phyloP scores from a whole-genome alignment of 2,888 invertebrate genomes.

The Teleiodes luculella region DNA sequence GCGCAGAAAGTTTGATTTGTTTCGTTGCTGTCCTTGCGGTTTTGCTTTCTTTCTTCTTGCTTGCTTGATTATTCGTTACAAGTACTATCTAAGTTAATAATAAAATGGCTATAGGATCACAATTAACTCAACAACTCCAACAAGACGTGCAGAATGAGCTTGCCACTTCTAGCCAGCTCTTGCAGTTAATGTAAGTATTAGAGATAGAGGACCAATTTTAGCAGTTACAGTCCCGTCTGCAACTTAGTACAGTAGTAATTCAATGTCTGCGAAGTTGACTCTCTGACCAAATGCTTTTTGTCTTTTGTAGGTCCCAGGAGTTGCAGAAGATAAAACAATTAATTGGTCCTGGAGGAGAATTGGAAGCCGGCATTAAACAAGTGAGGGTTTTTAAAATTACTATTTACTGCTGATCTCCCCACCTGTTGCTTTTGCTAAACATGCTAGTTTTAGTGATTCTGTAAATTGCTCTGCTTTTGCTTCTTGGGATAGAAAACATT shows the following conservation, averaged over 20 bases:
- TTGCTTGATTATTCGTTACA: neutral
- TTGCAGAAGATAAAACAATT: conserved; percentile 54
- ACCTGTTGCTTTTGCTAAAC: conserved; percentile 17
- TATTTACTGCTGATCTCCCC: too few species aligned
- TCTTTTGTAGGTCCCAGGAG: conserved; percentile 47
- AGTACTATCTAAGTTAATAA: neutral
- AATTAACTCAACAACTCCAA: conserved; percentile 43
- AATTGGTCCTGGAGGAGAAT: conserved; percentile 49
- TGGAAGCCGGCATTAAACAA: conserved; percentile 51
- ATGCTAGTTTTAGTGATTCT: neutral
- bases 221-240: too few species aligned
- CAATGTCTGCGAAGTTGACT: too few species aligned
- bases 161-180: conserved; percentile 56
- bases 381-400: conserved; percentile 34
- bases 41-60: too few species aligned
- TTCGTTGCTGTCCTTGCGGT: too few species aligned
- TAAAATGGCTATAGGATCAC: conserved; percentile 28
- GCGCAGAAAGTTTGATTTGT: too few species aligned
- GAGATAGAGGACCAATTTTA: neutral
- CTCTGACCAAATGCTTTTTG: conserved; percentile 10
- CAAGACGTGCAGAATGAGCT: conserved; percentile 65
- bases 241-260: too few species aligned
- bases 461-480: too few species aligned
- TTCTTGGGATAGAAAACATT: too few species aligned
- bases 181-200: conserved; percentile 54